A percentile compares a stretch with the other conserved stretches of the same genome.
These are phyloP conservation scores for Nasonovia ribisnigri DNA, from an alignment of 2,888 invertebrate species.

Conservation along the genomic window DNA sequence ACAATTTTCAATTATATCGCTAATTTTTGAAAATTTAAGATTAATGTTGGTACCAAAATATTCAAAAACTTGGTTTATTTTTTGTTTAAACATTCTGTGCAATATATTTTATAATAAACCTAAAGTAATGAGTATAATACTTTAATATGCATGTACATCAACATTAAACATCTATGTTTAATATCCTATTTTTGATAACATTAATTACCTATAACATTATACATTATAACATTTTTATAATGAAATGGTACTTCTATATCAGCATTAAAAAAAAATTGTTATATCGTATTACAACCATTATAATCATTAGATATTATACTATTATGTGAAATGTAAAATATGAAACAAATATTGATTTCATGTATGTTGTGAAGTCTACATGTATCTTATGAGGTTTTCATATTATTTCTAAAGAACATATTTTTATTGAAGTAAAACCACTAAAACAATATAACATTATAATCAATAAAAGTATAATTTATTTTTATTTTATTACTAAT, in stretches of 20 bases:
- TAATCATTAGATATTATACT: neutral
- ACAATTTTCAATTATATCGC: neutral
- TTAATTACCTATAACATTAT: no score
- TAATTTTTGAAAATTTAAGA: neutral
- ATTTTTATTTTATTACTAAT: neutral
- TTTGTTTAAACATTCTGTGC: neutral
- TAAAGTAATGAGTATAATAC: neutral
- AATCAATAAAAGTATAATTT: neutral
- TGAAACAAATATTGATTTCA: neutral
- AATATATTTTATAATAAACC: no score
- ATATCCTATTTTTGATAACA: neutral
- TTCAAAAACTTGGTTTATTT: neutral
- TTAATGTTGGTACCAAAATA: neutral
- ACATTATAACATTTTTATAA: no score
- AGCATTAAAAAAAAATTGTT: neutral
- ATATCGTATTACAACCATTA: neutral
- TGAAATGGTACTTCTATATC: neutral
- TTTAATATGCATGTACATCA: neutral
- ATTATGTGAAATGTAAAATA: neutral
- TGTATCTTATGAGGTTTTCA: neutral
- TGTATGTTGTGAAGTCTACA: slow-evolving; percentile 15
- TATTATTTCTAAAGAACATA: neutral
- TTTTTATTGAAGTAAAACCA: neutral
- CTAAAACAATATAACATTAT: neutral
- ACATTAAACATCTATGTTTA: neutral